These are phyloP conservation scores for Cephus pygmeus DNA, from an alignment of 2,888 invertebrate genomes.

Conservation along the genomic window DNA sequence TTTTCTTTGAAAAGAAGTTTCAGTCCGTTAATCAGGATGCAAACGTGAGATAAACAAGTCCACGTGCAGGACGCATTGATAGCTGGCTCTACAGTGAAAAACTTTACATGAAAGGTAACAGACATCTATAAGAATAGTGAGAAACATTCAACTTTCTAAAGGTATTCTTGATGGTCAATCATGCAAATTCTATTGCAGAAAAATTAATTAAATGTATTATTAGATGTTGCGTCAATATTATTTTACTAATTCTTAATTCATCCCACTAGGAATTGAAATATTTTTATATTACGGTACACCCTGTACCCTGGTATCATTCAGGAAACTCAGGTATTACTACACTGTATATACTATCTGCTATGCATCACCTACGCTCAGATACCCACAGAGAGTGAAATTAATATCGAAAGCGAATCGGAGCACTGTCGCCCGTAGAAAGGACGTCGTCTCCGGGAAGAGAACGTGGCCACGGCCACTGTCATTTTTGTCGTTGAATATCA, in stretches of 20 bases:
- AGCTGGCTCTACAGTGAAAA: background rate
- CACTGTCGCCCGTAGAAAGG: conserved; percentile 1
- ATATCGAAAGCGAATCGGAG: conserved; percentile 19
- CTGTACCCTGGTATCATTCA: background rate
- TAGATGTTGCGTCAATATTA: background rate
- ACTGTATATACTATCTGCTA: background rate
- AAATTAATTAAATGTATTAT: background rate
- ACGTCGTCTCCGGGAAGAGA: background rate
- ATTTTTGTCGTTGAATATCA: background rate
- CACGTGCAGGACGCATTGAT: background rate
- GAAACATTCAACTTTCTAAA: background rate
- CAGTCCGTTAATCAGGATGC: background rate
- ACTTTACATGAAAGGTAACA: background rate
- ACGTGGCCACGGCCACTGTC: conserved; percentile 5
- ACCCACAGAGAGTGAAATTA: conserved; percentile 21
- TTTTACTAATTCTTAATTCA: background rate
- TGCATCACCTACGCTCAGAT: background rate
- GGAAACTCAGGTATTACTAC: background rate
- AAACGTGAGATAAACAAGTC: background rate
- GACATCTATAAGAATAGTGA: background rate
- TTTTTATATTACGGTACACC: background rate
- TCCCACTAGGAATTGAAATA: background rate
- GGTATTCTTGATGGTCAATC: background rate
- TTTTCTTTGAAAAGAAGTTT: background rate
- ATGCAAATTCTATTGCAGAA: background rate